A percentile compares a stretch with the other conserved stretches of the same genome.
These are phyloP conservation scores for Lasioglossum morio DNA, from an alignment of 2,888 invertebrate genomes.

Conservation along the genomic window DNA sequence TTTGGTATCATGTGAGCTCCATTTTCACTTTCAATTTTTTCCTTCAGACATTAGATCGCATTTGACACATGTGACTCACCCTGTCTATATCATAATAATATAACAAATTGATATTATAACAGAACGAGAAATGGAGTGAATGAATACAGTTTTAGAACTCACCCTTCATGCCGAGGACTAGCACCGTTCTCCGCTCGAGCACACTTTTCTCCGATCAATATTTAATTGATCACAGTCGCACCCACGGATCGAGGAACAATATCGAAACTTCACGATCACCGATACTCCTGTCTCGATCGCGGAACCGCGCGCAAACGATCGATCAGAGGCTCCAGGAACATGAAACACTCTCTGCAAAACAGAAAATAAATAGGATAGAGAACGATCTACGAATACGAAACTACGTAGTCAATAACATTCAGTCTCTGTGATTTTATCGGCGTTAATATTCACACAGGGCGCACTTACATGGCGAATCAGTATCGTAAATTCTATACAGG, in stretches of 20 bases:
- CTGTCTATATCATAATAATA: too few species aligned
- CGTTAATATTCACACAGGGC: background rate
- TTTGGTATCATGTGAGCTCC: too few species aligned
- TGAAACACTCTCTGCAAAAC: conserved; percentile 54
- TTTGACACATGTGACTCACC: too few species aligned
- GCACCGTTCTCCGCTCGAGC: conserved; percentile 58
- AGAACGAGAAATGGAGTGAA: too few species aligned
- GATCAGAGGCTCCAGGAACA: conserved; percentile 38
- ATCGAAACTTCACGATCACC: conserved; percentile 49
- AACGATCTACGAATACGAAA: background rate
- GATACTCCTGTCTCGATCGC: conserved; percentile 42
- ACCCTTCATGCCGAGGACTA: conserved; percentile 76
- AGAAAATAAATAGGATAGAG: background rate
- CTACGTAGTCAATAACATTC: background rate
- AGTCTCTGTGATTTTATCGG: background rate
- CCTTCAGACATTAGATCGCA: too few species aligned
- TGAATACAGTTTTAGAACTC: conserved; percentile 58
- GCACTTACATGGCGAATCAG: background rate
- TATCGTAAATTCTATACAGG: background rate
- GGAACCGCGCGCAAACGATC: conserved; percentile 41
- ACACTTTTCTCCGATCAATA: conserved; percentile 40
- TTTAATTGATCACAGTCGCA: conserved; percentile 49
- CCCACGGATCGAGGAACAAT: conserved; percentile 49
- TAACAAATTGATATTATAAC: too few species aligned
- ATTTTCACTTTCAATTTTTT: too few species aligned